Evolutionary conservation across 2,113 vertebrate species (phyloP).

Genomic region (Apodemus speciosus): DNA sequence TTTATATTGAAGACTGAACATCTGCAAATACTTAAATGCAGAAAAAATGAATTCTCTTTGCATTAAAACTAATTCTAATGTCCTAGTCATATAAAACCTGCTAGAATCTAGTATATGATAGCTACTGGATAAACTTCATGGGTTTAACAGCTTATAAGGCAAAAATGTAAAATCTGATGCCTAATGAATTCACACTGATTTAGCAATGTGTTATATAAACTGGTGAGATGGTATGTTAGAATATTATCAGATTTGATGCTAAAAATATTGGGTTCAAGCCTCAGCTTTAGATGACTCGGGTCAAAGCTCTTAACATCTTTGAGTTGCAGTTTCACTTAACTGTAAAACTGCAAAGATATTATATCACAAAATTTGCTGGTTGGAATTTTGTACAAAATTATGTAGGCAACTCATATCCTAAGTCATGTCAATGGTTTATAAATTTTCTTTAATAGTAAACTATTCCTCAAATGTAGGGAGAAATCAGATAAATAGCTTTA

Average conservation of each 20-base stretch:
- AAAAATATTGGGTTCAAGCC: not conserved
- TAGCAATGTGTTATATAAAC: not conserved
- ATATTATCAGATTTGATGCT: slow-evolving; percentile 11
- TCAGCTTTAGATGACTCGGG: not conserved
- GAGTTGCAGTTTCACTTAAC: slow-evolving; percentile 14
- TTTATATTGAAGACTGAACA: not conserved
- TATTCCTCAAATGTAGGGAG: not conserved
- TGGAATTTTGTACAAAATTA: not conserved
- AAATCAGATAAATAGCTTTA: not conserved
- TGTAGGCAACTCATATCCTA: not conserved
- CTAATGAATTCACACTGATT: slow-evolving; percentile 41
- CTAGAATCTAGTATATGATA: not conserved
- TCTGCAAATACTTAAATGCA: slow-evolving; percentile 42
- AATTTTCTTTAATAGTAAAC: slow-evolving; percentile 36
- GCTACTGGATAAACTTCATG: not conserved
- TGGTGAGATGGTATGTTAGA: not conserved
- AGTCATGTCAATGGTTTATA: not conserved
- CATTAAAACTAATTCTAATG: slow-evolving; percentile 31
- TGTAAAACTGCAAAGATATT: not conserved
- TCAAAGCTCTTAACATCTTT: slow-evolving; percentile 25
- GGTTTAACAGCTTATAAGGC: slow-evolving; percentile 54
- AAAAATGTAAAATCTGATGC: slow-evolving; percentile 39
- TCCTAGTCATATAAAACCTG: not conserved
- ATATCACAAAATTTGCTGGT: not conserved
- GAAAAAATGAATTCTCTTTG: slow-evolving; percentile 16